These are phyloP conservation scores for Passer domesticus DNA, from an alignment of 2,113 vertebrate species.

Conservation along the genomic window DNA sequence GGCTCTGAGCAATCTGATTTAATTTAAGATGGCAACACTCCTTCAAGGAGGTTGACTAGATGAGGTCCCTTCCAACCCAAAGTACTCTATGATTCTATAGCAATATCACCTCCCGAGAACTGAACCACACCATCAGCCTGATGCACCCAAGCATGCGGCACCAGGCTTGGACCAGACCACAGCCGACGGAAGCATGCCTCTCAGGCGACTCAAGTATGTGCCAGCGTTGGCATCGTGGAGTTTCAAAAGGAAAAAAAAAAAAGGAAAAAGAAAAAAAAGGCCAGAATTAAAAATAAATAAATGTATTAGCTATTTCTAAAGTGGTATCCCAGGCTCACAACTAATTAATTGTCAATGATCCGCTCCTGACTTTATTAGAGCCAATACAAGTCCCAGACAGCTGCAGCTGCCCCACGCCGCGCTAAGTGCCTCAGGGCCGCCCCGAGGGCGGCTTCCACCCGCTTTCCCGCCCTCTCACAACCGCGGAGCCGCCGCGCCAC, in stretches of 20 bases:
- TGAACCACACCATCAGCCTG: neutral
- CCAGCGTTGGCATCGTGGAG: fast-evolving
- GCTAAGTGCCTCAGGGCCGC: neutral
- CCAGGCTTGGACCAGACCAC: neutral
- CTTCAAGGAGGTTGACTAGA: neutral
- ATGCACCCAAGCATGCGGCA: fast-evolving
- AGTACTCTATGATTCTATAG: neutral
- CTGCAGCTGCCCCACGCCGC: neutral
- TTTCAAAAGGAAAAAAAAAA: neutral
- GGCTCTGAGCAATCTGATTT: neutral
- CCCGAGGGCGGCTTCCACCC: neutral
- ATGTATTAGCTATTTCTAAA: neutral
- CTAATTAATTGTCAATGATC: neutral
- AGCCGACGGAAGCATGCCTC: fast-evolving
- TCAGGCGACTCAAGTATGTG: fast-evolving
- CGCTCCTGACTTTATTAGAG: neutral
- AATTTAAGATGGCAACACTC: neutral
- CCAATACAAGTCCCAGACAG: neutral
- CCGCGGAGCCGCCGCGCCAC: neutral
- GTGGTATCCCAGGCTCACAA: neutral
- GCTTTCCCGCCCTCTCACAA: neutral
- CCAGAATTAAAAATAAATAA: neutral
- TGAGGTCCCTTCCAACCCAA: neutral
- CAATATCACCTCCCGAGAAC: fast-evolving
- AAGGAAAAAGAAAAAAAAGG: too few species aligned